Percentiles rank a stretch among this genome's conserved stretches.
Evolutionary conservation across 2,888 invertebrate genomes (phyloP).

Genomic region (Thalpophila matura): DNA sequence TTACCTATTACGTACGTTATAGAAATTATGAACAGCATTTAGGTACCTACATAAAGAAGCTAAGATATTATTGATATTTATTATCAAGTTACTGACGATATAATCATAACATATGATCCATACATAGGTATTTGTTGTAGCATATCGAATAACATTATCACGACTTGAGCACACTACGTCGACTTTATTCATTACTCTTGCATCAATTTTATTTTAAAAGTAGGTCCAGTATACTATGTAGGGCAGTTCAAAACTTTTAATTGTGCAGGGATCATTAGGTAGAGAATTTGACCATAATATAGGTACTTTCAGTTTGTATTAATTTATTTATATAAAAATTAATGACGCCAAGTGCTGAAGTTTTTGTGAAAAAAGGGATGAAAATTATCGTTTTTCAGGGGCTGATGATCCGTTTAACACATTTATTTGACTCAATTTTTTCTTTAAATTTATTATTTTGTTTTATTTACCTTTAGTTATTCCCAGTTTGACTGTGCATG

Average conservation of each 20-base stretch:
- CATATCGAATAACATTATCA: slow-evolving; percentile 46
- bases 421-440: too few species aligned
- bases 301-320: neutral
- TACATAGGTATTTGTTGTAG: slow-evolving; percentile 16
- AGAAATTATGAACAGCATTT: neutral
- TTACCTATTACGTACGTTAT: neutral
- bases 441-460: neutral
- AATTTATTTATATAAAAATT: neutral
- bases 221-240: slow-evolving; percentile 1
- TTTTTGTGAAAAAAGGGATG: neutral
- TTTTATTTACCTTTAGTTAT: slow-evolving; percentile 92
- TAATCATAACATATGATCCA: slow-evolving; percentile 33
- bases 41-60: slow-evolving; percentile 15
- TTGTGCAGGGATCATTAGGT: slow-evolving; percentile 16
- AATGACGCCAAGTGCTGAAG: neutral
- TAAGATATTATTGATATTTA: slow-evolving; percentile 49
- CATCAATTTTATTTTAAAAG: slow-evolving; percentile 18
- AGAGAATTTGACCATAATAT: neutral
- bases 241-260: slow-evolving; percentile 31
- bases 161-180: neutral
- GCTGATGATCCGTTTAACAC: too few species aligned
- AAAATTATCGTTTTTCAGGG: neutral
- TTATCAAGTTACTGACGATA: slow-evolving; percentile 49
- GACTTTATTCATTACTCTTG: slow-evolving; percentile 1
- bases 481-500: slow-evolving; percentile 93